Conservation (phyloP, 1,140 invertebrate species). For the Pseudomyrmex pallidus region DNA sequence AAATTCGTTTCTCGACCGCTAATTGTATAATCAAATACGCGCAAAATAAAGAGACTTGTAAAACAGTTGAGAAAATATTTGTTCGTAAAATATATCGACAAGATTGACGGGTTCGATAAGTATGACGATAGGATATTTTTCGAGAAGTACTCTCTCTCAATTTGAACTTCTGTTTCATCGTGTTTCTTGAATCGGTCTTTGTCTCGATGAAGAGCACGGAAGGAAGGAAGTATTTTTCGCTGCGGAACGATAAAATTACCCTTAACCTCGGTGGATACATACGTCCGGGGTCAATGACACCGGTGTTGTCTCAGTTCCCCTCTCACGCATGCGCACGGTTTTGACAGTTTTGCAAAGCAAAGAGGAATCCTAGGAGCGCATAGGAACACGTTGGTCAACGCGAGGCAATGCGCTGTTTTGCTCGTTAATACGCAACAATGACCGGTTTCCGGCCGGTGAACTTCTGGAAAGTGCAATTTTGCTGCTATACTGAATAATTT, state of each 20-base stretch:
- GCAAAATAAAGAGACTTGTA: too few species aligned
- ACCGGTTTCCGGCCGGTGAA: conserved; percentile 38
- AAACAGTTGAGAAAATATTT: too few species aligned
- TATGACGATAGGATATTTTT: too few species aligned
- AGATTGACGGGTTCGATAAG: too few species aligned
- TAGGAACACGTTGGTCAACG: conserved; percentile 41
- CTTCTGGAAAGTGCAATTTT: conserved; percentile 13
- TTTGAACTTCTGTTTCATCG: not conserved
- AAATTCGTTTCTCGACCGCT: too few species aligned
- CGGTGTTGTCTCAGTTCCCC: conserved; percentile 70
- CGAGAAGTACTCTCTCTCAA: too few species aligned
- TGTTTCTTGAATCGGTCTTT: conserved; percentile 34
- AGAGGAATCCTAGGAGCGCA: conserved; percentile 59
- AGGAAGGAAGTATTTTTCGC: conserved; percentile 69
- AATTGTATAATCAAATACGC: too few species aligned
- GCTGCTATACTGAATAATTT: conserved; percentile 4
- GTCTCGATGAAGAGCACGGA: conserved; percentile 16
- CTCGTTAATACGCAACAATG: conserved; percentile 33
- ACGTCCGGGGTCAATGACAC: conserved; percentile 72
- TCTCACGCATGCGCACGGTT: conserved; percentile 67
- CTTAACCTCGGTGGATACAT: conserved; percentile 72
- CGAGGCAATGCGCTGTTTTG: conserved; percentile 43
- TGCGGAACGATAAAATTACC: conserved; percentile 71
- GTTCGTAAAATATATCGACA: too few species aligned
- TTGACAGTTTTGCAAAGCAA: conserved; percentile 67